These are phyloP conservation scores for Pycnomerus fuliginosus DNA, from an alignment of 2,888 invertebrate genomes.

Conservation along the genomic window DNA sequence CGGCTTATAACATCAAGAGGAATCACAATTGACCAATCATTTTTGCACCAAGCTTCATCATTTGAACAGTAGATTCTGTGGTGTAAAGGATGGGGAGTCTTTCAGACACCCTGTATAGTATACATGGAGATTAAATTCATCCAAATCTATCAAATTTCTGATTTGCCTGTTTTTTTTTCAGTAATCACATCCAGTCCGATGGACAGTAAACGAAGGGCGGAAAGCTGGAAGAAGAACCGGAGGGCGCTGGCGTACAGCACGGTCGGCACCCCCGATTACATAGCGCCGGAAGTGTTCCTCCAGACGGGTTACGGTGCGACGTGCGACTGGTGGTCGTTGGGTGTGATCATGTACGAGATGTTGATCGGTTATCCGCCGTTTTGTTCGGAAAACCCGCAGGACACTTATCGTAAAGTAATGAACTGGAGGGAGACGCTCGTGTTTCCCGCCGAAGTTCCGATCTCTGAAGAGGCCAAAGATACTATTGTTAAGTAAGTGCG, in stretches of 20 bases:
- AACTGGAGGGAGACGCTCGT: constrained; percentile 98
- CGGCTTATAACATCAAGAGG: too few relatives aligned
- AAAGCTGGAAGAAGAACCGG: constrained; percentile 98
- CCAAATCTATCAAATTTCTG: too few relatives aligned
- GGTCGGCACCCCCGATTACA: constrained; percentile 98
- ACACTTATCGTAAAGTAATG: constrained; percentile 97
- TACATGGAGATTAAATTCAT: too few relatives aligned
- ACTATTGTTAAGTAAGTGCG: constrained; percentile 68
- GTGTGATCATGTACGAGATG: constrained; percentile 99
- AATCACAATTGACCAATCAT: too few relatives aligned
- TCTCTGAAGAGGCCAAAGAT: constrained; percentile 95
- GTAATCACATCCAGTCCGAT: constrained; percentile 71
- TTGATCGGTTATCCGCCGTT: constrained; percentile 99
- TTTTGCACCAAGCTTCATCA: too few relatives aligned
- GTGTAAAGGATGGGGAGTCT: too few relatives aligned
- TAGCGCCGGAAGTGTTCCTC: constrained; percentile 97
- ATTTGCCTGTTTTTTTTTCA: constrained; percentile 45
- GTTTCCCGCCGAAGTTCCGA: constrained; percentile 99
- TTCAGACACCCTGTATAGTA: too few relatives aligned
- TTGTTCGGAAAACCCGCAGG: constrained; percentile 97
- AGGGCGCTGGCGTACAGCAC: constrained; percentile 92
- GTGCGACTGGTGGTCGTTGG: constrained; percentile 99
- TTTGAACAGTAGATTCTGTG: too few relatives aligned
- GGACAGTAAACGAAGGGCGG: constrained; percentile 97
- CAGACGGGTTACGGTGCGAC: constrained; percentile 98